Evolutionary conservation across 2,888 invertebrate species (phyloP).

Genomic region (Asteroscopus sphinx): DNA sequence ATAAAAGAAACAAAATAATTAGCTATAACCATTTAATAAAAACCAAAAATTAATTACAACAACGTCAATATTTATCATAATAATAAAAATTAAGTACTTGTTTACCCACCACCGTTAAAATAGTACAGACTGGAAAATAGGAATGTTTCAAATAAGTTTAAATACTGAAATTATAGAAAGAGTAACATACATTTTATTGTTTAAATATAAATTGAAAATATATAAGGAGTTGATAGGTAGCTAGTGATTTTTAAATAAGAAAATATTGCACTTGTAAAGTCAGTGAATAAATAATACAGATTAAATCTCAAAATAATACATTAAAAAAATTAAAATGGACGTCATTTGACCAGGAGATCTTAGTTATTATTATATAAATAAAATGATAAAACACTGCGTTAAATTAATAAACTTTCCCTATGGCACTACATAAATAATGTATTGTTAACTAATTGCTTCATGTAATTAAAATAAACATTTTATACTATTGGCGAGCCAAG

Average conservation of each 20-base stretch:
- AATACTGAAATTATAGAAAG: constrained; percentile 44
- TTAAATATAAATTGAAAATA: constrained; percentile 25
- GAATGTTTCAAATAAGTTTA: constrained; percentile 57
- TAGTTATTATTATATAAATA: constrained; percentile 59
- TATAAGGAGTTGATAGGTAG: constrained; percentile 23
- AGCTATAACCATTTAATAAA: constrained; percentile 85
- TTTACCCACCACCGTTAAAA: constrained; percentile 78
- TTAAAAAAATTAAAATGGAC: constrained; percentile 65
- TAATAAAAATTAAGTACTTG: constrained; percentile 76
- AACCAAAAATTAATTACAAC: constrained; percentile 79
- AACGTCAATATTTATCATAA: constrained; percentile 68
- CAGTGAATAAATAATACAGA: constrained; percentile 52
- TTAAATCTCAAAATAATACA: constrained; percentile 52
- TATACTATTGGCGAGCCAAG: constrained; percentile 20
- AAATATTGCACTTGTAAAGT: constrained; percentile 58
- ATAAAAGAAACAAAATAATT: constrained; percentile 71
- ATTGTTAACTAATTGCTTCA: constrained; percentile 62
- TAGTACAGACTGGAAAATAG: constrained; percentile 54
- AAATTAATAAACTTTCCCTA: constrained; percentile 70
- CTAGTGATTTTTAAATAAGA: constrained; percentile 29
- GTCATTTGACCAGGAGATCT: constrained; percentile 68
- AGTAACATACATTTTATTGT: constrained; percentile 22
- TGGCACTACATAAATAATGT: constrained; percentile 79
- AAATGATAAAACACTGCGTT: constrained; percentile 57
- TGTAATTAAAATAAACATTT: constrained; percentile 53